Evolutionary conservation across 1,140 invertebrate genomes (phyloP).

Genomic region (Dendrolimus punctatus): DNA sequence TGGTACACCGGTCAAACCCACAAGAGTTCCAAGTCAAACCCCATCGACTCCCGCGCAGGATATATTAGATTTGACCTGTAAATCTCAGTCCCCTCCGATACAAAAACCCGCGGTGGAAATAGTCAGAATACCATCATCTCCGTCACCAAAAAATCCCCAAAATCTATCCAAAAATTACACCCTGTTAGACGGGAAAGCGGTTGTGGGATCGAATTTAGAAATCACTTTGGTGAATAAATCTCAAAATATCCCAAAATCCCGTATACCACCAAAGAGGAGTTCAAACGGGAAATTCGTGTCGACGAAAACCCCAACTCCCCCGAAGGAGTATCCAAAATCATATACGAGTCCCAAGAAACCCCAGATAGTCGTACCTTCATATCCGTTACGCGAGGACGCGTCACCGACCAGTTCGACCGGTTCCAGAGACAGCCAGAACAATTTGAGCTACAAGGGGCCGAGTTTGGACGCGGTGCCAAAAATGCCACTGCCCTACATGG

Average conservation of each 20-base stretch:
- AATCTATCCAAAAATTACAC: conserved; percentile 57
- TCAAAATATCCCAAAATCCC: conserved; percentile 36
- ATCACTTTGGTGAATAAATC: conserved; percentile 73
- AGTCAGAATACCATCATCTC: conserved; percentile 51
- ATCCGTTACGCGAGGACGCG: conserved; percentile 38
- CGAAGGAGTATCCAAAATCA: conserved; percentile 34
- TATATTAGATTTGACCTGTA: conserved; percentile 69
- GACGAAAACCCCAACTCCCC: conserved; percentile 45
- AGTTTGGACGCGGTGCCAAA: conserved; percentile 39
- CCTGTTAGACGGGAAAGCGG: conserved; percentile 43
- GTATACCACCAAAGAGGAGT: conserved; percentile 48
- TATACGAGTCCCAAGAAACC: conserved; percentile 27
- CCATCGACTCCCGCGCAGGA: conserved; percentile 42
- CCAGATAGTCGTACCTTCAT: conserved; percentile 42
- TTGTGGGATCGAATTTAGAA: conserved; percentile 73
- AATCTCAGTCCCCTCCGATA: conserved; percentile 25
- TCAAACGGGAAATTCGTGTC: conserved; percentile 63
- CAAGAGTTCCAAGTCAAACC: conserved; percentile 12
- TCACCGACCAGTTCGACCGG: conserved; percentile 31
- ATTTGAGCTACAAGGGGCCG: conserved; percentile 25
- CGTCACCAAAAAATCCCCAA: conserved; percentile 37
- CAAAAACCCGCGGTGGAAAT: conserved; percentile 67
- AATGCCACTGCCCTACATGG: conserved; percentile 36
- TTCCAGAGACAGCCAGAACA: conserved; percentile 21
- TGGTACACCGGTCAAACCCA: conserved; percentile 43